These are phyloP conservation scores for Zenarchopterus dispar DNA, from an alignment of 2,797 vertebrate species.

Conservation along the genomic window DNA sequence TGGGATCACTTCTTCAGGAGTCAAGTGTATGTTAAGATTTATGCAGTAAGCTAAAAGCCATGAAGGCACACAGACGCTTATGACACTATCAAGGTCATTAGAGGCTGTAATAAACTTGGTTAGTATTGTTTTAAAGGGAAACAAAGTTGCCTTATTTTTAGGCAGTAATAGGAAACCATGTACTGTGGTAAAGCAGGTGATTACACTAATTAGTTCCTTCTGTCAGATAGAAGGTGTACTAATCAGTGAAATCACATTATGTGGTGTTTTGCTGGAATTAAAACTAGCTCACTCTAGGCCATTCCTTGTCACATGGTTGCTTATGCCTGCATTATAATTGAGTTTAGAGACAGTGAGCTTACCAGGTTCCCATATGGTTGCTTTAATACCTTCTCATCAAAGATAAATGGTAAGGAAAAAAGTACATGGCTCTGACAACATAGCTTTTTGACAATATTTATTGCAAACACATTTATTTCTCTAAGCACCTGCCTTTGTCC, in stretches of 20 bases:
- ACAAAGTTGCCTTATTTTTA: slow-evolving; percentile 61
- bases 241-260: slow-evolving; percentile 64
- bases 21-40: slow-evolving; percentile 73
- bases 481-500: neutral
- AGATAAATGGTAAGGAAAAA: slow-evolving; percentile 19
- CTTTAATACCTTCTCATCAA: slow-evolving; percentile 17
- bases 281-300: slow-evolving; percentile 53
- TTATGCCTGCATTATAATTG: slow-evolving; percentile 38
- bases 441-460: neutral
- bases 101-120: slow-evolving; percentile 66
- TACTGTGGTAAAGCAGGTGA: slow-evolving; percentile 63
- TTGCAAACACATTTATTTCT: slow-evolving; percentile 1
- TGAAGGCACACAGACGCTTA: slow-evolving; percentile 54
- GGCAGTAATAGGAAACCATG: slow-evolving; percentile 49
- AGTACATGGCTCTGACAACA: neutral
- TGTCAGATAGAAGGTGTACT: slow-evolving; percentile 70
- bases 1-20: slow-evolving; percentile 75
- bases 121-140: slow-evolving; percentile 55
- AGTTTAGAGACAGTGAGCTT: slow-evolving; percentile 24
- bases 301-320: slow-evolving; percentile 56
- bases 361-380: slow-evolving; percentile 11
- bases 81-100: slow-evolving; percentile 76
- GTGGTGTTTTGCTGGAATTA: slow-evolving; percentile 46
- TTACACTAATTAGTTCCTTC: slow-evolving; percentile 73
- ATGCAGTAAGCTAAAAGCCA: slow-evolving; percentile 66